Evolutionary conservation across 2,113 vertebrate species (phyloP).

Genomic region (Semicossyphus pulcher): DNA sequence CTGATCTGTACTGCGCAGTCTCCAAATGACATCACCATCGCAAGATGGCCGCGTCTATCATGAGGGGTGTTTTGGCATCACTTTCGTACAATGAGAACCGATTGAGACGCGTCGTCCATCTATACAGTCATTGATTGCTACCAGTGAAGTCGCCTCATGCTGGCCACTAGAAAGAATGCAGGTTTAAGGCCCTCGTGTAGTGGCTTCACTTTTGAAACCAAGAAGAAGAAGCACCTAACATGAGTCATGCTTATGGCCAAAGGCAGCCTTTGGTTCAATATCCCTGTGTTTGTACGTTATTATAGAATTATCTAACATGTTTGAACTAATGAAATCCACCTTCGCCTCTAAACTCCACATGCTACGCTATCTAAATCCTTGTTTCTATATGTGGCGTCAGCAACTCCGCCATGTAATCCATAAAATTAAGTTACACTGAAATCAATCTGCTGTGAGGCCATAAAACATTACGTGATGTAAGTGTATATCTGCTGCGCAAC

Average conservation of each 20-base stretch:
- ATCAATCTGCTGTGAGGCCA: slow-evolving; percentile 3
- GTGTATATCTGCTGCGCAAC: not conserved
- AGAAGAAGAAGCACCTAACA: not conserved
- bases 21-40: no score
- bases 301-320: slow-evolving; percentile 31
- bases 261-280: slow-evolving; percentile 20
- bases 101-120: no score
- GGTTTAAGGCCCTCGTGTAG: no score
- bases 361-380: not conserved
- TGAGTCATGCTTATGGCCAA: not conserved
- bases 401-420: not conserved
- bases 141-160: not conserved
- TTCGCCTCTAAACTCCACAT: not conserved
- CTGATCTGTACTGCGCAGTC: no score
- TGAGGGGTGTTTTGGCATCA: no score
- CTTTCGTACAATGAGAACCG: no score
- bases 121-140: no score
- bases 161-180: not conserved
- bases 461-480: slow-evolving; percentile 23
- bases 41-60: no score
- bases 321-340: slow-evolving; percentile 3
- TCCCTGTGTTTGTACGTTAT: slow-evolving; percentile 11
- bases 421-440: not conserved
- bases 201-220: not conserved
- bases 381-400: not conserved